Evolutionary conservation across 2,797 vertebrate species (phyloP).

Genomic region (Thripadectes ignobilis): DNA sequence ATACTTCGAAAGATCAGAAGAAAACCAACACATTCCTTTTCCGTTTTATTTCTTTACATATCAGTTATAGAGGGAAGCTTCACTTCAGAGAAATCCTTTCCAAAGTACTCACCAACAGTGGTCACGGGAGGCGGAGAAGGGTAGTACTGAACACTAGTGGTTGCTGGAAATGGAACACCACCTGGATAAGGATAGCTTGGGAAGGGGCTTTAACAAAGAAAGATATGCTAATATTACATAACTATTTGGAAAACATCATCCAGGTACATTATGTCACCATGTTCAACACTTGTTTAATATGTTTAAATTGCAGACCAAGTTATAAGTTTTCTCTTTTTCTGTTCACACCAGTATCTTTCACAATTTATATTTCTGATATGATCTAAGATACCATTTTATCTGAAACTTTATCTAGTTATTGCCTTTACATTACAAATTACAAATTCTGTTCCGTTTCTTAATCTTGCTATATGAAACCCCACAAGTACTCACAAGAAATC

Average conservation of each 20-base stretch:
- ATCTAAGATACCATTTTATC: not conserved
- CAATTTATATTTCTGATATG: not conserved
- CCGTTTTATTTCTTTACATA: not conserved
- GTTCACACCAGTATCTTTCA: not conserved
- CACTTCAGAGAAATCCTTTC: not conserved
- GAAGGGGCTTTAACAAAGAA: conserved; percentile 79
- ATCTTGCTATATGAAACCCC: not conserved
- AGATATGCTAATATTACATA: not conserved
- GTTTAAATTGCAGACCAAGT: not conserved
- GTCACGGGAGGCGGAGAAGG: conserved; percentile 88
- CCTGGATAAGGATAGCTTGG: conserved; percentile 88
- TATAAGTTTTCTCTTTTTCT: not conserved
- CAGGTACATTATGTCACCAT: not conserved
- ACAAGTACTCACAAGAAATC: not conserved
- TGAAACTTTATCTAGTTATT: not conserved
- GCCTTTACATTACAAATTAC: not conserved
- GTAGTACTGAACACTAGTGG: conserved; percentile 87
- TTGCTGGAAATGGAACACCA: conserved; percentile 87
- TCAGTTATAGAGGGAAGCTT: not conserved
- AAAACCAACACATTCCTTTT: not conserved
- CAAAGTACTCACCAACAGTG: conserved; percentile 87
- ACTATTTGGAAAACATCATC: not conserved
- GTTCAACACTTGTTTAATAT: not conserved
- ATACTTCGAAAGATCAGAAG: not conserved
- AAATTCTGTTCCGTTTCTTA: not conserved